Evolutionary conservation across 2,797 vertebrate genomes (phyloP).

Genomic region (Parambassis ranga): DNA sequence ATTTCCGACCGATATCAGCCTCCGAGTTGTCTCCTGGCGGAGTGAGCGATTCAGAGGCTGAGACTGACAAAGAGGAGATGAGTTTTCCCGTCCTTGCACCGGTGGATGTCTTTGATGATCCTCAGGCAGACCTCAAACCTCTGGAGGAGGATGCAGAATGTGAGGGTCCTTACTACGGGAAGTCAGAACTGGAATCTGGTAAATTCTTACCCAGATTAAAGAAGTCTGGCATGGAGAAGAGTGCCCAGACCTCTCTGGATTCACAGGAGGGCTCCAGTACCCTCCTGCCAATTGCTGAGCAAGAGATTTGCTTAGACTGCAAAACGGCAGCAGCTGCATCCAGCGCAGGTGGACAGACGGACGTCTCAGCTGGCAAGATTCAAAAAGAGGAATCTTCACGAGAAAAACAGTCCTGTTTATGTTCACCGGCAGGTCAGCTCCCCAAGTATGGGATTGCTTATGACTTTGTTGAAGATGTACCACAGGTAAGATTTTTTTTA

Average conservation of each 20-base stretch:
- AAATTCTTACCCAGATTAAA: constrained; percentile 96
- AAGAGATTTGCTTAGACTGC: constrained; percentile 88
- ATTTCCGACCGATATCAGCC: constrained; percentile 98
- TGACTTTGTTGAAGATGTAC: constrained; percentile 83
- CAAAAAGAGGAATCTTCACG: constrained; percentile 82
- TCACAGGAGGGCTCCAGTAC: constrained; percentile 92
- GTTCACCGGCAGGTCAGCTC: constrained; percentile 82
- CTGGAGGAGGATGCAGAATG: constrained; percentile 98
- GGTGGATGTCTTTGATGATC: constrained; percentile 90
- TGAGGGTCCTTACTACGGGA: constrained; percentile 96
- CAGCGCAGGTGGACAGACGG: constrained; percentile 71
- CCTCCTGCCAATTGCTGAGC: constrained; percentile 83
- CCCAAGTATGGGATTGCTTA: constrained; percentile 85
- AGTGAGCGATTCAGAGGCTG: constrained; percentile 95
- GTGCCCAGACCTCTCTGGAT: constrained; percentile 99
- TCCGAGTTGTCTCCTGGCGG: constrained; percentile 95
- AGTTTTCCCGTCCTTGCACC: constrained; percentile 83
- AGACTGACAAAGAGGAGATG: constrained; percentile 96
- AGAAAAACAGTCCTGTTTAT: constrained; percentile 82
- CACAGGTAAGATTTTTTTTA: constrained; percentile 82
- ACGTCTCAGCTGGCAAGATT: constrained; percentile 81
- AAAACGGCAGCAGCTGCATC: constrained; percentile 79
- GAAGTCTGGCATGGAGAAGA: constrained; percentile 99
- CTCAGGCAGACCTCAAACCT: constrained; percentile 96
- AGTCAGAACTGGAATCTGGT: constrained; percentile 98